Evolutionary conservation across 2,113 vertebrate genomes (phyloP).

Genomic region (Oxyruncus cristatus): DNA sequence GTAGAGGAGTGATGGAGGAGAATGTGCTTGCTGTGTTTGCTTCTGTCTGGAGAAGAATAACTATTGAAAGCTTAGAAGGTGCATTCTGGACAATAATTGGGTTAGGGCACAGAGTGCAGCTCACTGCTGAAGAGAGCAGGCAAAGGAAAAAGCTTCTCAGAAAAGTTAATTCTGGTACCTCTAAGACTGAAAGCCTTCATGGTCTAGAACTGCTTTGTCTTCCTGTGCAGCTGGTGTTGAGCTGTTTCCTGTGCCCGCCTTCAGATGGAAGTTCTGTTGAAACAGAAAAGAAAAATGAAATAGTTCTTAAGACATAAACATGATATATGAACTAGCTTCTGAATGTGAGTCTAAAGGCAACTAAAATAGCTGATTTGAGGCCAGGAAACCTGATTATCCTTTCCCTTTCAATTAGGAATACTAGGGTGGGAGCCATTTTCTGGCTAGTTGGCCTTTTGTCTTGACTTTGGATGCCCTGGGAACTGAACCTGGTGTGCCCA

Average conservation of each 20-base stretch:
- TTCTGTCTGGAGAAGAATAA: not conserved
- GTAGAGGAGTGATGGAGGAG: not conserved
- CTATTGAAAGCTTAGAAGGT: not conserved
- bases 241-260: not conserved
- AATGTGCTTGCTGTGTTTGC: not conserved
- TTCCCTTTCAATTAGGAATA: not conserved
- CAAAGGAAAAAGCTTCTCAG: not conserved
- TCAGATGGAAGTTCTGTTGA: not conserved
- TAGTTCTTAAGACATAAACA: not conserved
- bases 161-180: not conserved
- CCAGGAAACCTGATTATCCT: not conserved
- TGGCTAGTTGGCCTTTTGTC: not conserved
- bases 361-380: not conserved
- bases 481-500: not conserved
- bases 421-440: not conserved
- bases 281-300: not conserved
- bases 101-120: not conserved
- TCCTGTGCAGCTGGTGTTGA: not conserved
- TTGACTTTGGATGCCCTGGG: not conserved
- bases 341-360: not conserved
- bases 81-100: not conserved
- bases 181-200: not conserved
- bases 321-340: not conserved
- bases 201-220: not conserved
- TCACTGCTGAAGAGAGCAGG: not conserved